Conservation (phyloP, 2,888 invertebrate genomes). For the Salticus scenicus region DNA sequence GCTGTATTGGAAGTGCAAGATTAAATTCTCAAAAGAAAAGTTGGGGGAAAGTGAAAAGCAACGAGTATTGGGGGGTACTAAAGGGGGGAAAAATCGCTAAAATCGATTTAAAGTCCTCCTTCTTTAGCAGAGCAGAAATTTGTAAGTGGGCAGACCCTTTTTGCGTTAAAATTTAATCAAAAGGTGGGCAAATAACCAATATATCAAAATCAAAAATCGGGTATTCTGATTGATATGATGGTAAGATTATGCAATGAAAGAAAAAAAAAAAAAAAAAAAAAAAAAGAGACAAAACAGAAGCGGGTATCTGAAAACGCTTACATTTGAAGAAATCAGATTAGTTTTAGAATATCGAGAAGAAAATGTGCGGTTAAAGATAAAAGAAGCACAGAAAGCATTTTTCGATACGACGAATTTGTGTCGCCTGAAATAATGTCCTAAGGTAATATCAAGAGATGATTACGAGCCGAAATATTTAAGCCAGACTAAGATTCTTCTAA, state of each 20-base stretch:
- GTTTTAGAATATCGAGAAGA: background rate
- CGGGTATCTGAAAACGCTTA: slow-evolving; percentile 5
- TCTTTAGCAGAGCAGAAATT: slow-evolving; percentile 45
- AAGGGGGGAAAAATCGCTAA: slow-evolving; percentile 55
- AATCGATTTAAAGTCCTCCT: slow-evolving; percentile 63
- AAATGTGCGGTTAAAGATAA: background rate
- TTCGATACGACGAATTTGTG: background rate
- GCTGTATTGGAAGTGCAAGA: slow-evolving; percentile 62
- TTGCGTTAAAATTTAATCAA: slow-evolving; percentile 62
- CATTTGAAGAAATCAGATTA: slow-evolving; percentile 10
- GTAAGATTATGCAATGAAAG: slow-evolving; percentile 30
- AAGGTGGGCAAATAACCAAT: slow-evolving; percentile 49
- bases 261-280: too few species aligned
- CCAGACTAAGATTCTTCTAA: too few species aligned
- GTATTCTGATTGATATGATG: slow-evolving; percentile 46
- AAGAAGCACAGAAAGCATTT: background rate
- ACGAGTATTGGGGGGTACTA: slow-evolving; percentile 15
- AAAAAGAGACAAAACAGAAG: slow-evolving; percentile 8
- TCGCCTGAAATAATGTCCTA: background rate
- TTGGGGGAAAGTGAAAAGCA: slow-evolving; percentile 54
- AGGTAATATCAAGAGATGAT: too few species aligned
- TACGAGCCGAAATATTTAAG: too few species aligned
- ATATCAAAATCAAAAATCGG: slow-evolving; percentile 54
- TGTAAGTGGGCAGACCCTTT: slow-evolving; percentile 48
- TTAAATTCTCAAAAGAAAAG: slow-evolving; percentile 68